Conservation (phyloP, 2,888 invertebrate genomes). For the Catocala sponsa region DNA sequence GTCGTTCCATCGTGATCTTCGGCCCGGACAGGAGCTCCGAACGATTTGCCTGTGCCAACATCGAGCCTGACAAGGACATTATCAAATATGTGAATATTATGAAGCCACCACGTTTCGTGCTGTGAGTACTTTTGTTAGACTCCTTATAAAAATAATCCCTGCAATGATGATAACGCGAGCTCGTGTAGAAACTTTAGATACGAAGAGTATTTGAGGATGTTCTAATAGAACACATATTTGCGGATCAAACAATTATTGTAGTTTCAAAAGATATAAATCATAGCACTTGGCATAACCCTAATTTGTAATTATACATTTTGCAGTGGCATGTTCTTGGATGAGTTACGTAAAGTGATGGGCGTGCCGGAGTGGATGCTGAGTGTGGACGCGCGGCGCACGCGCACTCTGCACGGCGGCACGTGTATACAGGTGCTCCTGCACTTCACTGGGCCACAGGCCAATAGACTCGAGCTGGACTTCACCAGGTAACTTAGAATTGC, state of each 20-base stretch:
- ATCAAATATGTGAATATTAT: slow-evolving; percentile 96
- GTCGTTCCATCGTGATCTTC: slow-evolving; percentile 95
- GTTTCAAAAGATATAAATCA: too few relatives aligned
- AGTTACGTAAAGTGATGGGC: slow-evolving; percentile 93
- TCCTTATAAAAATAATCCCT: too few relatives aligned
- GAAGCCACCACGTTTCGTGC: slow-evolving; percentile 95
- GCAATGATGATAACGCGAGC: too few relatives aligned
- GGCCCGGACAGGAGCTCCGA: slow-evolving; percentile 91
- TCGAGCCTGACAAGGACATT: slow-evolving; percentile 96
- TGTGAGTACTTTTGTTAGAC: slow-evolving; percentile 88
- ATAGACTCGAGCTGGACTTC: slow-evolving; percentile 93
- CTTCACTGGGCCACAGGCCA: slow-evolving; percentile 94
- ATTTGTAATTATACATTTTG: background rate
- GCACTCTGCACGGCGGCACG: slow-evolving; percentile 91
- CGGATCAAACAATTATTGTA: too few relatives aligned
- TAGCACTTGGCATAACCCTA: too few relatives aligned
- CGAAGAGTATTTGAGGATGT: too few relatives aligned
- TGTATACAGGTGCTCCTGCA: slow-evolving; percentile 96
- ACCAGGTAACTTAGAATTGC: slow-evolving; percentile 74
- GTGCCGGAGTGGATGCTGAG: slow-evolving; percentile 97
- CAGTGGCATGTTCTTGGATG: slow-evolving; percentile 95
- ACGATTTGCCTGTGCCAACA: slow-evolving; percentile 96
- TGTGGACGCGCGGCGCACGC: slow-evolving; percentile 94
- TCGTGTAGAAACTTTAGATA: too few relatives aligned
- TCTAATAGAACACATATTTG: too few relatives aligned